These are phyloP conservation scores for Elanoides forficatus DNA, from an alignment of 2,113 vertebrate species.

Conservation along the genomic window DNA sequence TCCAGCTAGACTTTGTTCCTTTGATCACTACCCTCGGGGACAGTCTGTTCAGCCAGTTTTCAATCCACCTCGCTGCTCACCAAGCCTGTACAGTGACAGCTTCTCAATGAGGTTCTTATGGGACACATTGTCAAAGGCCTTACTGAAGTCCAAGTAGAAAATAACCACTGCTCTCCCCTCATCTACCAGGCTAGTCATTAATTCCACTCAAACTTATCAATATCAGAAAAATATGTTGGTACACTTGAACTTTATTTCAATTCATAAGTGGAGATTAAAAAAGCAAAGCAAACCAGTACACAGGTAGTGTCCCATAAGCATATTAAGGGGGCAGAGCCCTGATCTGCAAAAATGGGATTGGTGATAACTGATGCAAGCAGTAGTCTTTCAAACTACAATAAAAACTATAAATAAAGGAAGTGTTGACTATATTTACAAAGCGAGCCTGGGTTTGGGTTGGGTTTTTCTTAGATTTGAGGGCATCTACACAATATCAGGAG, in stretches of 20 bases:
- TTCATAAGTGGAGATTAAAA: neutral
- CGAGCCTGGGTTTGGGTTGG: fast-evolving
- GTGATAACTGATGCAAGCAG: neutral
- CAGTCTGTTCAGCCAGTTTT: neutral
- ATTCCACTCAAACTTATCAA: neutral
- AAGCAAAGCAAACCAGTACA: neutral
- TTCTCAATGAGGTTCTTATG: neutral
- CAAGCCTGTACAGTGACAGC: neutral
- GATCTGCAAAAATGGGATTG: neutral
- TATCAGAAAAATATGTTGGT: neutral
- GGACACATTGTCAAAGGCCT: neutral
- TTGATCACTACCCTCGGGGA: neutral
- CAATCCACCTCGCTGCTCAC: neutral
- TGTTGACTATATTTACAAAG: neutral
- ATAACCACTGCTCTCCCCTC: neutral
- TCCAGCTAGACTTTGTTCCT: neutral
- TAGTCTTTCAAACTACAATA: neutral
- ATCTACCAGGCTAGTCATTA: neutral
- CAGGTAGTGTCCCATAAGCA: neutral
- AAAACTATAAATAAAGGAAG: neutral
- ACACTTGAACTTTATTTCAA: neutral
- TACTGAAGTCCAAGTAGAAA: neutral
- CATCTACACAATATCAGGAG: neutral
- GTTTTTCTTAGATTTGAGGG: neutral
- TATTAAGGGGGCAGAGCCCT: neutral